These are phyloP conservation scores for Heterodera filipjevi DNA, from an alignment of 2,888 invertebrate genomes.

Conservation along the genomic window DNA sequence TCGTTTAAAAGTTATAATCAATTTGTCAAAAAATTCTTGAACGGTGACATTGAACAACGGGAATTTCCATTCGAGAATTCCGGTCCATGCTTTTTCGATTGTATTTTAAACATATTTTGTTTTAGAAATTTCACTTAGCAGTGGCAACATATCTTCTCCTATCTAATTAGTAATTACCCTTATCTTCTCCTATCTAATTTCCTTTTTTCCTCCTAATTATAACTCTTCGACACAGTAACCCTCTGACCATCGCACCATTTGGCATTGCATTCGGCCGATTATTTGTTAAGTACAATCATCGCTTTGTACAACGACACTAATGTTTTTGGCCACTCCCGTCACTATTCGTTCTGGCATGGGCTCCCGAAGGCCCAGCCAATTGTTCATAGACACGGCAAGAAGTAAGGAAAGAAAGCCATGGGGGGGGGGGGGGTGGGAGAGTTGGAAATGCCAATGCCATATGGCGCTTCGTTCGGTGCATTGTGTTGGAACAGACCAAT, in stretches of 20 bases:
- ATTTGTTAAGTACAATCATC: background rate
- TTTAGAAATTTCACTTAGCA: background rate
- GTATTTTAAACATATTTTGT: background rate
- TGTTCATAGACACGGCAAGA: slow-evolving; percentile 38
- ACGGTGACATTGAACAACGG: background rate
- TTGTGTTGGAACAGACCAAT: too few relatives aligned
- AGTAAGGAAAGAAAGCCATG: slow-evolving; percentile 29
- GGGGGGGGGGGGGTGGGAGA: background rate
- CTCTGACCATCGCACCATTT: too few relatives aligned
- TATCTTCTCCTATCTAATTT: too few relatives aligned
- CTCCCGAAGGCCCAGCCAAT: slow-evolving; percentile 39
- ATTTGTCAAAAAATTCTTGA: too few relatives aligned
- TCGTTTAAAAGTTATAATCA: too few relatives aligned
- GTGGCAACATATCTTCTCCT: background rate
- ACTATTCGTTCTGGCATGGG: background rate
- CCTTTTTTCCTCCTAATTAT: too few relatives aligned
- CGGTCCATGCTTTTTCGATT: background rate
- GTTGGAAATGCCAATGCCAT: background rate
- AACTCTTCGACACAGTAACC: too few relatives aligned
- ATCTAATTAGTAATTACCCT: too few relatives aligned
- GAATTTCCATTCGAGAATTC: background rate
- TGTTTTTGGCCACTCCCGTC: slow-evolving; percentile 9
- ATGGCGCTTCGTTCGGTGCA: too few relatives aligned
- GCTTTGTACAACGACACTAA: background rate
- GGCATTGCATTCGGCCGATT: background rate